Evolutionary conservation across 1,140 invertebrate genomes (phyloP).

Genomic region (Triops longicaudatus): DNA sequence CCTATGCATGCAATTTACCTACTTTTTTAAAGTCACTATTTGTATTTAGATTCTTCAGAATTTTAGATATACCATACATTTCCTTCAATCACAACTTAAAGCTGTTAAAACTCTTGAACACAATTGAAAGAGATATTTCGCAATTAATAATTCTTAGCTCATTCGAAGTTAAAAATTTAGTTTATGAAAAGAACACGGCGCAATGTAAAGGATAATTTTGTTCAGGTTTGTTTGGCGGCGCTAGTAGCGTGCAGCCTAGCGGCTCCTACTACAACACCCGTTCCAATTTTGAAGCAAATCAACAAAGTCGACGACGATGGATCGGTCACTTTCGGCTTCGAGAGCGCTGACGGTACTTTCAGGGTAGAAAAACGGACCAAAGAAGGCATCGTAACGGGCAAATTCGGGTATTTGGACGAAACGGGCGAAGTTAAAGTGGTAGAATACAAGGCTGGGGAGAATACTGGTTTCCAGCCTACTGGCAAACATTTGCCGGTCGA

Average conservation of each 20-base stretch:
- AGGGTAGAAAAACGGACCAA: slow-evolving; percentile 68
- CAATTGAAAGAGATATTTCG: no score
- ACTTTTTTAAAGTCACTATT: no score
- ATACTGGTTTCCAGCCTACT: slow-evolving; percentile 25
- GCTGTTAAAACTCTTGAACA: no score
- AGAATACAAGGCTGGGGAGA: slow-evolving; percentile 51
- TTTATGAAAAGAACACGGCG: no score
- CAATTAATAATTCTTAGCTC: no score
- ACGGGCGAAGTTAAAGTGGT: slow-evolving; percentile 70
- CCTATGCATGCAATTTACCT: no score
- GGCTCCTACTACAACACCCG: slow-evolving; percentile 29
- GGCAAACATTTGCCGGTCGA: slow-evolving; percentile 15
- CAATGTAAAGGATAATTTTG: not conserved
- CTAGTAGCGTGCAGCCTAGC: not conserved
- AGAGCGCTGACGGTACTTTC: slow-evolving; percentile 65
- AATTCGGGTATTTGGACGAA: slow-evolving; percentile 73
- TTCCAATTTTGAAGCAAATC: slow-evolving; percentile 61
- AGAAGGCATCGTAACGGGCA: slow-evolving; percentile 71
- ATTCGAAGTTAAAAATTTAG: no score
- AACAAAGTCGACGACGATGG: slow-evolving; percentile 71
- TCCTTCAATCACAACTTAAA: no score
- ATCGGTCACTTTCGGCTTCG: slow-evolving; percentile 74
- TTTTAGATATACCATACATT: no score
- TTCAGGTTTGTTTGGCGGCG: not conserved
- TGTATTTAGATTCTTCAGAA: no score